Evolutionary conservation across 2,113 vertebrate genomes (phyloP).

Genomic region (Penelope pileata): DNA sequence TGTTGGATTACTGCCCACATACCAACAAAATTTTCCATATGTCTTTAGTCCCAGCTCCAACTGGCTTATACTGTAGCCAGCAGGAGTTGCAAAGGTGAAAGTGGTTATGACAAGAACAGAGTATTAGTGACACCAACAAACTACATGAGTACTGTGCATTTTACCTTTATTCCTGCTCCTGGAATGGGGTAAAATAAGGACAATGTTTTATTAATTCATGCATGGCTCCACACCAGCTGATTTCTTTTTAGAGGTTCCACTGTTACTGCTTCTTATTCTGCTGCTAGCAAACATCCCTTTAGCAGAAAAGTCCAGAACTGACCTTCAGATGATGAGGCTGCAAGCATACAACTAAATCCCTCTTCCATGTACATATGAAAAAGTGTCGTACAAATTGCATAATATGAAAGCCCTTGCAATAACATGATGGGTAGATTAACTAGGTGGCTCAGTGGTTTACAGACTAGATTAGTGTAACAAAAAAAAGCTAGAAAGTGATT

Average conservation of each 20-base stretch:
- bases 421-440: not conserved
- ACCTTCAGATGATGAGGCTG: not conserved
- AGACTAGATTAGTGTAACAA: not conserved
- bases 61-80: not conserved
- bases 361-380: not conserved
- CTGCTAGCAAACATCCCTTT: not conserved
- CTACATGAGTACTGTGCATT: not conserved
- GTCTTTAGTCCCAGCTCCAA: not conserved
- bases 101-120: not conserved
- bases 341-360: not conserved
- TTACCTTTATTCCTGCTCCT: not conserved
- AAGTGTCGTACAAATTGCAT: not conserved
- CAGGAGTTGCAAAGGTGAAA: not conserved
- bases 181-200: not conserved
- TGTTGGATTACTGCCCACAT: constrained; percentile 19
- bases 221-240: not conserved
- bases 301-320: not conserved
- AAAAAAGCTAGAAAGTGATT: not conserved
- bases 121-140: not conserved
- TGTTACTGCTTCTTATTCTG: not conserved
- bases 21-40: not conserved
- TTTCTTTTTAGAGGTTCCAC: not conserved
- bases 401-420: not conserved
- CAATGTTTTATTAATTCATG: not conserved
- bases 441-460: not conserved